Base-by-base conservation (phyloP, 2,113 vertebrate genomes). In the Cynocephalus volans region DNA sequence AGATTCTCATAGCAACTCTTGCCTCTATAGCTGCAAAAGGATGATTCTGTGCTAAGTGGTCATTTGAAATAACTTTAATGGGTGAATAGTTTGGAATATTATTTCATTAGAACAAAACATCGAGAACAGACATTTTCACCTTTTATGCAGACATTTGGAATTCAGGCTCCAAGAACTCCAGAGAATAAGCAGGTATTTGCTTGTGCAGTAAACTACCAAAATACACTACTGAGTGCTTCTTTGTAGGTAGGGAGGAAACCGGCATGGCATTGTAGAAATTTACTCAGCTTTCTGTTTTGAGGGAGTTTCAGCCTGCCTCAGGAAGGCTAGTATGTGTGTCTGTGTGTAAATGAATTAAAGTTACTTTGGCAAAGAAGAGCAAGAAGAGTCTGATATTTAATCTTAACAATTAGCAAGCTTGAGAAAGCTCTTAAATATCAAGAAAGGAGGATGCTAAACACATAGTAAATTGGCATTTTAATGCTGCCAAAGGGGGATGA, bases 401-500 rank as follows among this genome's bases (percentile, higher is more conserved):
- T 97, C 80, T 97, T 95, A 96, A 97, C 36, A 96, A 90, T 98
- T 97, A 97, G 77, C 11, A 97, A 92, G 12, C 86, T 72, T 97
- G 94, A 97, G 64, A 75, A 84, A 97, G 73, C 17, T 14, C 96
- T 97, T 95, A 97, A 98, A 96, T 97, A 97, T 85, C 88, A 97
- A 89, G 77, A 96, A 98, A 87, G 0, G 79, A 95, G 79, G 67
- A 97, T 3, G 1, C 8, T 95, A 70, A 56, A 28, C 62, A 97
- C 58, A 92, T 56, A 94, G 31, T 79, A 97, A 93, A 97, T 80
- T 97, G 90, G 56, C 52, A 72, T 95, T 94, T 97, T 91, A 93
- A 93, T 96, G 65, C 1, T 95, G 21, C 79, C 97, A 85, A 90
- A 92, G 98, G 90, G 84, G 23, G 56, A 97, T 97, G 31, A 97